Evolutionary conservation across 2,888 invertebrate genomes (phyloP), one percentile per base, ranked within the genome.

Genomic region (Euzetes globulus): DNA sequence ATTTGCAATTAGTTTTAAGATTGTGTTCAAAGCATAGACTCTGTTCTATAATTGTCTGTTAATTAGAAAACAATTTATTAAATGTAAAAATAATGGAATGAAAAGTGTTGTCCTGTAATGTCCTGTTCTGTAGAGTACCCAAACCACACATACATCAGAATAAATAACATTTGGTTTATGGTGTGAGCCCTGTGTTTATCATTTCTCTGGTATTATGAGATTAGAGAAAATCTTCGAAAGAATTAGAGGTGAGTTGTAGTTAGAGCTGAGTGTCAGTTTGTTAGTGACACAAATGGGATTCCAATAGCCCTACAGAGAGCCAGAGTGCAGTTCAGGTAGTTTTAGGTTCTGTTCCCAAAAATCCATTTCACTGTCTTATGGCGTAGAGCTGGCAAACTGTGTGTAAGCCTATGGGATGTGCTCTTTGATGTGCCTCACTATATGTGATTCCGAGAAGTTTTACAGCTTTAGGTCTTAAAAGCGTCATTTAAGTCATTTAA

Each of bases 281-380:
- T 58, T 58, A 58, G 58, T 58, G 58, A 58, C 58, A 58, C 19
- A 58, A 58, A 58, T 58, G 58, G 58, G 58, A 22, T 58, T 58
- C 22, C 58, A 58, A 22, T 25, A 22, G 58, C 22, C 25, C 25
- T 58, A 22, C 58, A 58, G n/a, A 22, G n/a, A 22, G 58, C 13
- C 25, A 22, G 19, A 25, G n/a, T 50, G 50, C 6, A 50, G 17
- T n/a, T 19, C 19, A 58, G 58, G 58, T 58, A 58, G 19, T 25
- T 58, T 25, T 58, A 58, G 25, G 58, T 58, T 25, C 19, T 25
- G 58, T 33, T 33, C 50, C 50, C n/a, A n/a, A 50, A 50, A 50
- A n/a, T 50, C 17, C 50, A 50, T 50, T 50, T 58, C 13, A 58
- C 58, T 19, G 22, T n/a, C 13, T 19, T 25, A 58, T 58, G 13